A percentile compares a stretch with the other conserved stretches of the same genome.
phyloP scores from a whole-genome alignment of 2,113 vertebrate genomes.

The Pelobates fuscus region DNA sequence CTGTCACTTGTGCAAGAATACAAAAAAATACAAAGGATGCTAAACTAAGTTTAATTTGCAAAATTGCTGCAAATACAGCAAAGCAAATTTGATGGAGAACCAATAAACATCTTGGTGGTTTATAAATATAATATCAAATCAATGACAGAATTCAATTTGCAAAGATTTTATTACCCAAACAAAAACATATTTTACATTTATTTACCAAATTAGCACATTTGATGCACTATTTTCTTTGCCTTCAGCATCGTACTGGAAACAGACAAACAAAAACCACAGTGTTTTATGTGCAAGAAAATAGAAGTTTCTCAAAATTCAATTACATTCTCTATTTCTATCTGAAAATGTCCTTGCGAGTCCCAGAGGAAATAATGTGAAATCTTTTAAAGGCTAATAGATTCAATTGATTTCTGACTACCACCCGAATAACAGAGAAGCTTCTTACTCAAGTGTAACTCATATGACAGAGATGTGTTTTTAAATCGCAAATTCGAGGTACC shows the following conservation, averaged over 20 bases:
- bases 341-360: conserved; percentile 34
- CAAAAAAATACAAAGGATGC: no score
- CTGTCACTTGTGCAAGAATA: no score
- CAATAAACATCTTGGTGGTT: no score
- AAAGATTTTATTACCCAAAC: no score
- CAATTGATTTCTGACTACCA: conserved; percentile 5
- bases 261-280: conserved; percentile 2
- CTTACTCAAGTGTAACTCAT: conserved; percentile 13
- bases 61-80: no score
- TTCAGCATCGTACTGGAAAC: background rate
- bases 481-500: background rate
- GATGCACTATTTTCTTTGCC: background rate
- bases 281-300: conserved; percentile 29
- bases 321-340: conserved; percentile 29
- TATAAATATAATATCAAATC: no score
- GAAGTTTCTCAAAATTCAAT: conserved; percentile 28
- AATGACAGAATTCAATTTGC: no score
- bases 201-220: no score
- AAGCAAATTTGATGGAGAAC: no score
- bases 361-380: conserved; percentile 36
- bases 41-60: no score
- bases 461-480: conserved; percentile 5
- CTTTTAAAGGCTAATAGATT: conserved; percentile 44
- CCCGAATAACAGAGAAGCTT: conserved; percentile 4
- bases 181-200: no score